Percentiles rank a stretch among this genome's conserved stretches.
Conservation (phyloP, 2,888 invertebrate species). For the Cheilosia grossa region DNA sequence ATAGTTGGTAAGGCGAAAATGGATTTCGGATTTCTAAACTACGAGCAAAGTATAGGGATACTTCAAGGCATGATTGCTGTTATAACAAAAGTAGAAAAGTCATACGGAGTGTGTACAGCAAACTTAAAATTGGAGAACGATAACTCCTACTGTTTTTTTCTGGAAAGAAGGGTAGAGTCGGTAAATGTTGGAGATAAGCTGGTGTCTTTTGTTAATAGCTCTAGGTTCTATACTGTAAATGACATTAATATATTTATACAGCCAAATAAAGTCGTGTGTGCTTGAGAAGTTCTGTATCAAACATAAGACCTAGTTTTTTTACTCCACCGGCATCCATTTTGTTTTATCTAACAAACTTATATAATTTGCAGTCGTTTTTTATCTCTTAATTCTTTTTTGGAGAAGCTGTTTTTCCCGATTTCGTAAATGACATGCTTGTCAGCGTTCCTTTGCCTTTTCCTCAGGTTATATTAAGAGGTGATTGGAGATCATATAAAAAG, state of each 20-base stretch:
- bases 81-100: background rate
- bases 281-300: background rate
- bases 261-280: background rate
- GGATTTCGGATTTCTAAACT: background rate
- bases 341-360: too few species aligned
- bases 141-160: background rate
- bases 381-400: too few species aligned
- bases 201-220: background rate
- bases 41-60: background rate
- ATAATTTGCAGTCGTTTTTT: too few species aligned
- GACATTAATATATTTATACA: background rate
- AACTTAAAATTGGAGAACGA: background rate
- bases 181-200: background rate
- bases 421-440: too few species aligned
- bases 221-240: background rate
- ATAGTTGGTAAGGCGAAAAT: background rate
- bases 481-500: too few species aligned
- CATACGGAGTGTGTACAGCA: conserved; percentile 3
- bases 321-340: too few species aligned
- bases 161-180: background rate
- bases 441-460: too few species aligned
- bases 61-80: background rate
- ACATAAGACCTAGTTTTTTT: too few species aligned
- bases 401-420: too few species aligned
- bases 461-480: too few species aligned